Evolutionary conservation across 92 coral and sea anemone genomes (phyloP).

Genomic region (Bergia sp.): DNA sequence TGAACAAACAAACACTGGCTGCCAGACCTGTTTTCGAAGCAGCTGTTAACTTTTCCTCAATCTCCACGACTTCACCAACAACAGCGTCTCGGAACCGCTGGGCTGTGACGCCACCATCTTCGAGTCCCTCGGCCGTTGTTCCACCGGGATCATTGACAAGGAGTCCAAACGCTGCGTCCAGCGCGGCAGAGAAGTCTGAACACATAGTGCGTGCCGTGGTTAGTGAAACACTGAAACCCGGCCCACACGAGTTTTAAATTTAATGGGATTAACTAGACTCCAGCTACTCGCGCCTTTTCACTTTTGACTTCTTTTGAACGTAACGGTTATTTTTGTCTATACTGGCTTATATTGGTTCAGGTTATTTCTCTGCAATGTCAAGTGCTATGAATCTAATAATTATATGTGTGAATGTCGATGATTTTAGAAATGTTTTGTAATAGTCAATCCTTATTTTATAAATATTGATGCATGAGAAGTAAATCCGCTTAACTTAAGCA

Average conservation of each 20-base stretch:
- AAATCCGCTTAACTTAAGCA: background rate
- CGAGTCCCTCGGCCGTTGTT: background rate
- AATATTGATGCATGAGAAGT: too few species aligned
- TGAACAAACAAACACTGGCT: constrained; percentile 18
- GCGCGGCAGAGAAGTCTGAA: background rate
- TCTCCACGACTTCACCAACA: constrained; percentile 1
- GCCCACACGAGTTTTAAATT: background rate
- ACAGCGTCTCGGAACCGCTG: constrained; percentile 7
- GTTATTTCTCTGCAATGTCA: background rate
- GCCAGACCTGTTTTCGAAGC: constrained; percentile 21
- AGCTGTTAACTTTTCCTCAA: constrained; percentile 12
- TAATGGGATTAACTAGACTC: background rate
- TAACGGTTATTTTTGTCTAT: background rate
- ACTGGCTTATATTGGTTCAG: background rate
- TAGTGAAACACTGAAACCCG: background rate
- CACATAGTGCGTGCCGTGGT: background rate
- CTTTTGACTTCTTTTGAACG: background rate
- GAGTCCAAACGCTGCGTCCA: background rate
- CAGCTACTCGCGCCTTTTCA: background rate
- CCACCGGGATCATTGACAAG: constrained; percentile 8
- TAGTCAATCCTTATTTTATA: too few species aligned
- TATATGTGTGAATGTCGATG: background rate
- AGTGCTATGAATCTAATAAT: background rate
- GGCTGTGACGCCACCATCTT: background rate
- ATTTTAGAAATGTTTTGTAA: background rate